Evolutionary conservation across 35 echinoderm and acorn worm genomes (phyloP).

Genomic region (Holothuria glaberrima): DNA sequence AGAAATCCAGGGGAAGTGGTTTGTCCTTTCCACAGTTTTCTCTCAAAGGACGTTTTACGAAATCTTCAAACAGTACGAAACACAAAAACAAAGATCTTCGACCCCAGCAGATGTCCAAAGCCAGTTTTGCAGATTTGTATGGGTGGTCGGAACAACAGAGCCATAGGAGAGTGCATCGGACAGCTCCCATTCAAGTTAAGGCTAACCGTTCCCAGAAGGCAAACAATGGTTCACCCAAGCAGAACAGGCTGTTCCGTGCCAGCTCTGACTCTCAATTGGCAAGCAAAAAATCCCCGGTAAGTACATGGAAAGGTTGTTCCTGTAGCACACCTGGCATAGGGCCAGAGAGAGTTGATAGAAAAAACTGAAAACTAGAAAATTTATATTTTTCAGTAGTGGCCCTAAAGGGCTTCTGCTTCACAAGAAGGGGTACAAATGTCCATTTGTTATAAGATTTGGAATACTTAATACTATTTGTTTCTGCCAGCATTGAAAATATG

Average conservation of each 20-base stretch:
- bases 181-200: not conserved
- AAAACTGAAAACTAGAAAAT: no score
- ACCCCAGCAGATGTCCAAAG: slow-evolving; percentile 3
- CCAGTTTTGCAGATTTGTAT: slow-evolving; percentile 36
- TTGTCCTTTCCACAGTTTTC: slow-evolving; percentile 9
- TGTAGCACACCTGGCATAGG: not conserved
- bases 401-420: no score
- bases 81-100: not conserved
- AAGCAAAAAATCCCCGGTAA: not conserved
- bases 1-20: not conserved
- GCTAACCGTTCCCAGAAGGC: not conserved
- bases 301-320: not conserved
- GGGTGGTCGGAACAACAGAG: slow-evolving; percentile 40
- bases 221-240: not conserved
- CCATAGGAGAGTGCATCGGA: slow-evolving; percentile 16
- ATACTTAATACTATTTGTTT: no score
- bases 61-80: not conserved
- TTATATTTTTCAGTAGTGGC: no score
- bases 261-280: slow-evolving; percentile 30
- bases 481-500: no score
- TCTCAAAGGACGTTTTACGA: slow-evolving; percentile 18
- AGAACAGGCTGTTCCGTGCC: not conserved
- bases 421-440: no score
- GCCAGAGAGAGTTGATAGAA: no score
- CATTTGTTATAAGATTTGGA: no score